A percentile compares a stretch with the other conserved stretches of the same genome.
These are phyloP conservation scores for Hemicentrotus pulcherrimus DNA, from an alignment of 35 echinoderm and acorn worm species.

Conservation along the genomic window DNA sequence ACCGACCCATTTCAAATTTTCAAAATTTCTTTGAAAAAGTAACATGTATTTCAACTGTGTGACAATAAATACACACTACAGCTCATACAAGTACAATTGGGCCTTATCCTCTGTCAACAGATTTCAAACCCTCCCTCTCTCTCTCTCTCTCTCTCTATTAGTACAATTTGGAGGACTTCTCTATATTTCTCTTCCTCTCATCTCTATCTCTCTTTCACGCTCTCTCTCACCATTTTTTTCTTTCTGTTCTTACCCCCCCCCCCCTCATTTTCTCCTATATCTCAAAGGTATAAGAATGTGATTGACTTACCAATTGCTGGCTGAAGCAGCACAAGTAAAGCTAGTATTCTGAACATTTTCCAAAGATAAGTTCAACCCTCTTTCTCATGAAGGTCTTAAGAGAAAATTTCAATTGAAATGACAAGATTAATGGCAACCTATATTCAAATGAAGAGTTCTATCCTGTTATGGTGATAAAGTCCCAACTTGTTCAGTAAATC, in stretches of 20 bases:
- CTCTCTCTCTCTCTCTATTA: too few species aligned
- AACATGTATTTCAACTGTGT: too few species aligned
- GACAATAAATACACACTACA: too few species aligned
- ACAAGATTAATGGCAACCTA: not conserved
- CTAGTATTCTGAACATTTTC: conserved; percentile 17
- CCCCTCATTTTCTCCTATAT: not conserved
- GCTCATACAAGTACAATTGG: too few species aligned
- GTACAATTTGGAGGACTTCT: too few species aligned
- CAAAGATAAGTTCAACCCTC: not conserved
- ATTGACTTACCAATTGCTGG: conserved; percentile 7
- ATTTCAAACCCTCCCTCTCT: too few species aligned
- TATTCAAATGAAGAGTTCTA: not conserved
- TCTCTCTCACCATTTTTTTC: not conserved
- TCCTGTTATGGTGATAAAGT: not conserved
- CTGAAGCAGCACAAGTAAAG: conserved; percentile 23
- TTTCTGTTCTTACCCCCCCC: not conserved
- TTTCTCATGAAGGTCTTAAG: not conserved
- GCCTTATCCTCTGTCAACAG: too few species aligned
- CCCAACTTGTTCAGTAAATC: not conserved
- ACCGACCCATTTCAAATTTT: too few species aligned
- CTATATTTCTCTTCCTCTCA: too few species aligned
- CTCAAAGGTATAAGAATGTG: not conserved
- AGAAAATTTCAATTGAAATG: not conserved
- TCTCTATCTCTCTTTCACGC: too few species aligned
- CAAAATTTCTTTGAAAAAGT: too few species aligned